Conservation (phyloP, 2,888 invertebrate species). For the Andrena flavipes region DNA sequence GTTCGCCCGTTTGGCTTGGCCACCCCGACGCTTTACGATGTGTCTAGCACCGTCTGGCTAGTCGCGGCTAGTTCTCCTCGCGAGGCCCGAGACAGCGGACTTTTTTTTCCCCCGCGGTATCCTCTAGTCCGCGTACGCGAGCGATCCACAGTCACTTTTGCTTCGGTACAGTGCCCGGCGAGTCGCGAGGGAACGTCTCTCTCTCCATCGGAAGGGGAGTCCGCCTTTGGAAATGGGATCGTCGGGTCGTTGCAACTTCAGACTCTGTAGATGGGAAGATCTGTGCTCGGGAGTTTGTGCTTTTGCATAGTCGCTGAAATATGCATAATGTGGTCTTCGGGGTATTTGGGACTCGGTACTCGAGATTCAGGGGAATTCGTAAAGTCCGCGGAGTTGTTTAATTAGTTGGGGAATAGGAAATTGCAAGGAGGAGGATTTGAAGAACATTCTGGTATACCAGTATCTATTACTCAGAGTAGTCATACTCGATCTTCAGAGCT, state of each 20-base stretch:
- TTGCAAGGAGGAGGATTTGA: no score
- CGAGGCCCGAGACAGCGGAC: slow-evolving; percentile 51
- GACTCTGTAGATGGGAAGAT: no score
- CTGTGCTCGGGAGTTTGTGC: no score
- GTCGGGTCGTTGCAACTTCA: background rate
- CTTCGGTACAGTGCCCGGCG: slow-evolving; percentile 27
- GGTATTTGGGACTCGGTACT: no score
- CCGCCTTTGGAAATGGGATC: background rate
- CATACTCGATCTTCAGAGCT: no score
- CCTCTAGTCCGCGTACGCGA: slow-evolving; percentile 23
- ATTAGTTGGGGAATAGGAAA: no score
- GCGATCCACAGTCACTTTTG: slow-evolving; percentile 32
- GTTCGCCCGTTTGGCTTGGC: slow-evolving; percentile 18
- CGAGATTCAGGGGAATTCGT: no score
- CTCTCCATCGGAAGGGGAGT: background rate
- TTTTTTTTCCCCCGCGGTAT: slow-evolving; percentile 33
- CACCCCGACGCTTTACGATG: slow-evolving; percentile 50
- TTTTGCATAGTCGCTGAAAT: no score
- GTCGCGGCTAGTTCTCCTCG: slow-evolving; percentile 65
- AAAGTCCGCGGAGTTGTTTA: no score
- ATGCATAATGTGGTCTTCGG: no score
- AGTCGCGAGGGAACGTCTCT: background rate
- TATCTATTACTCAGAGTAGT: no score
- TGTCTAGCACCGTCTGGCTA: slow-evolving; percentile 59
- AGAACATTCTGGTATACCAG: no score